Evolutionary conservation across 2,888 invertebrate genomes (phyloP), one percentile per base, ranked within the genome.

Genomic region (Lasioglossum zephyrum): DNA sequence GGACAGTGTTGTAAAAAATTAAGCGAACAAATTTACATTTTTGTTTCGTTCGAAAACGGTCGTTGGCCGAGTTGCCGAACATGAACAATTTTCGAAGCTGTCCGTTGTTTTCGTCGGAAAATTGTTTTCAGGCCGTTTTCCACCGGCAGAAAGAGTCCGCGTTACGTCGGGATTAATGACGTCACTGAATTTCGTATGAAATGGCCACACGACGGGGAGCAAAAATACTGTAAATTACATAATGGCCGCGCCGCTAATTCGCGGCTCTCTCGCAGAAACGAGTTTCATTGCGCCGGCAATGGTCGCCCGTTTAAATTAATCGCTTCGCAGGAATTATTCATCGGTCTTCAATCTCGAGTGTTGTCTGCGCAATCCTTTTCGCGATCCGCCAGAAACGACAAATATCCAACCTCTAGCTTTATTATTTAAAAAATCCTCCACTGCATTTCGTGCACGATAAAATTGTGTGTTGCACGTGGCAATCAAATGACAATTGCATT

Each of bases 151-250:
- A 66, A 66, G 69, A 41, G 69, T 36, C 41, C 39, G 69, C 39
- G 69, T 69, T 41, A 69, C 39, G 53, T 18, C 36, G 8, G 66
- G 36, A 66, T 36, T 66, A 66, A 66, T 36, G 66, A 66, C 66
- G 36, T 66, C 66, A 36, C 66, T 69, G 69, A 69, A 69, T 69
- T 69, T 69, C 39, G n/a, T 39, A 41, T 69, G 69, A 41, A 69
- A 41, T 36, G 41, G 66, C 31, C 8, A 41, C 63, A 4, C 26
- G 11, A 16, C 5, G n/a, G 13, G 4, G 26, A 0, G 8, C 41
- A 53, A 81, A 60, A 83, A 36, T 70, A 69, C 60, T 6, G 16
- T 76, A 66, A 82, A 81, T 75, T 73, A 44, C 70, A 9, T 49
- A 44, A 75, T 13, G 57, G n/a, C 82, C 47, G 57, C 13, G 18